These are phyloP conservation scores for Phataginus tricuspis DNA, from an alignment of 2,797 vertebrate genomes.

Conservation along the genomic window DNA sequence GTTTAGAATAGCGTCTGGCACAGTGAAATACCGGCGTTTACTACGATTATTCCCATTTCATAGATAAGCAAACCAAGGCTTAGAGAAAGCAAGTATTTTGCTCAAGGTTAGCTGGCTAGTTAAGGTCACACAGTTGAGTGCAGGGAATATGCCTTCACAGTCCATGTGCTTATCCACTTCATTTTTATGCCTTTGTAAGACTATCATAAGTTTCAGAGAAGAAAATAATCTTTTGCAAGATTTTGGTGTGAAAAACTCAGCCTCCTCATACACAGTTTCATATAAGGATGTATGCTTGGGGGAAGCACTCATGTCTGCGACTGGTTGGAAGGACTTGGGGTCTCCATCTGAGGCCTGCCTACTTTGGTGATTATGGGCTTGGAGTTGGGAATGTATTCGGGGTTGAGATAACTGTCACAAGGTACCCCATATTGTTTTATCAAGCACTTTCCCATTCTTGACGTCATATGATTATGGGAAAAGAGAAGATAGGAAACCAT, in stretches of 20 bases:
- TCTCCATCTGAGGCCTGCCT: background rate
- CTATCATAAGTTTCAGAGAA: background rate
- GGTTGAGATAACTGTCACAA: accelerated
- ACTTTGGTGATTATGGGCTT: accelerated
- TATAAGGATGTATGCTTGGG: accelerated
- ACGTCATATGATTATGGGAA: no score
- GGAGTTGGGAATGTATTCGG: background rate
- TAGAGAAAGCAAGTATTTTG: background rate
- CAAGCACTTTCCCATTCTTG: background rate
- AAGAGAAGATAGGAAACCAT: background rate
- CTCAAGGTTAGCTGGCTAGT: background rate
- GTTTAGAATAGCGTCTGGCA: background rate
- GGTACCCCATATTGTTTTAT: background rate
- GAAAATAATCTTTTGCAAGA: background rate
- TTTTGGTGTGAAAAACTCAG: background rate
- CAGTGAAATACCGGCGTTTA: background rate
- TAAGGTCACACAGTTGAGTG: background rate
- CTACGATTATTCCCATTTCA: background rate
- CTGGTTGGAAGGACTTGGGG: background rate
- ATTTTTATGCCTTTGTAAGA: background rate
- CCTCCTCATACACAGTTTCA: no score
- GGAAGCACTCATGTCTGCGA: accelerated
- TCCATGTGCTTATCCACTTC: background rate
- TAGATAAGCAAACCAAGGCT: background rate
- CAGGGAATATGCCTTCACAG: background rate